Conservation (phyloP, 2,113 vertebrate genomes). For the Sorex fumeus region DNA sequence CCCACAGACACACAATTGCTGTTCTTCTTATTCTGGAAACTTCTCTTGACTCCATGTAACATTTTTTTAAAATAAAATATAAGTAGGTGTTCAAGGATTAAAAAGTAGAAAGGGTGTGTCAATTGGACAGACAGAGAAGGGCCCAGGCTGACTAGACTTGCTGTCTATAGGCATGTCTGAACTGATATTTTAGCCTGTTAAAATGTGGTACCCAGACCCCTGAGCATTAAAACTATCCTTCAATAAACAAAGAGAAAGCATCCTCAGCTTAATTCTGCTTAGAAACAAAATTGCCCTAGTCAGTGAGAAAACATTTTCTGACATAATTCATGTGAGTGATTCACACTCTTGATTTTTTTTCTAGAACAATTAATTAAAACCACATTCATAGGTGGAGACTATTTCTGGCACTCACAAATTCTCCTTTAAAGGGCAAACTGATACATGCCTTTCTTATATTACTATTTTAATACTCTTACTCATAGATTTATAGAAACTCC, state of each 20-base stretch:
- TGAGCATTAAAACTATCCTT: neutral
- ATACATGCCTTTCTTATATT: neutral
- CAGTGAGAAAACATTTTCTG: neutral
- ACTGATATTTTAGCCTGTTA: too few relatives aligned
- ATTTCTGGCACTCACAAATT: slow-evolving; percentile 46
- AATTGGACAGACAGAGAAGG: neutral
- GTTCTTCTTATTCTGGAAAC: neutral
- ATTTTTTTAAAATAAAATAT: neutral
- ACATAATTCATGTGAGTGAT: slow-evolving; percentile 46
- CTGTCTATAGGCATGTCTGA: too few relatives aligned
- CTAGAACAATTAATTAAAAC: slow-evolving; percentile 55
- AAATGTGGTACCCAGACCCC: too few relatives aligned
- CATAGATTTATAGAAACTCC: neutral
- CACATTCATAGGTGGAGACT: slow-evolving; percentile 13
- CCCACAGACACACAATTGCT: neutral
- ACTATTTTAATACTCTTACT: slow-evolving; percentile 25
- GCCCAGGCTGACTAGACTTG: neutral
- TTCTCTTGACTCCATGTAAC: neutral
- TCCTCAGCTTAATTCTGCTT: neutral
- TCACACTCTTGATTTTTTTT: neutral
- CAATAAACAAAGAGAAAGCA: neutral
- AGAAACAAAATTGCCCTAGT: slow-evolving; percentile 22
- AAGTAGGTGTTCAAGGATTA: neutral
- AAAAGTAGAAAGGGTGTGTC: neutral
- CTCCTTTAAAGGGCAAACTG: neutral